Percentiles rank a stretch among this genome's conserved stretches.
phyloP scores from a whole-genome alignment of 1,140 invertebrate species.

The Leptinotarsa lineolata region DNA sequence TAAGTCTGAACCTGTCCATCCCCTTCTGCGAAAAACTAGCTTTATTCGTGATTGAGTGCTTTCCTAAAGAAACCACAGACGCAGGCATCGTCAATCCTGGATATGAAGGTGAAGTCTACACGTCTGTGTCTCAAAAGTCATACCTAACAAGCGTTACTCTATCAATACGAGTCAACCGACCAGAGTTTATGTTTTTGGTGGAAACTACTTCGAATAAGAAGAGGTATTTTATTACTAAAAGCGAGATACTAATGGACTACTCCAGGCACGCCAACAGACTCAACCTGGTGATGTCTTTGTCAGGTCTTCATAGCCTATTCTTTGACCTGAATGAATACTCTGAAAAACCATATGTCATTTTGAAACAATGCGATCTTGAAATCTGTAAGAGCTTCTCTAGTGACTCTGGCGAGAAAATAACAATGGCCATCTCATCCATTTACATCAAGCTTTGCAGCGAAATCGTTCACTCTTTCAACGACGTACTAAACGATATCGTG shows the following conservation, averaged over 20 bases:
- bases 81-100: constrained; percentile 71
- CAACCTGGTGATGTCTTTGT: constrained; percentile 67
- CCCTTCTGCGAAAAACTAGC: constrained; percentile 72
- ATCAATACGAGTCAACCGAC: constrained; percentile 73
- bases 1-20: constrained; percentile 73
- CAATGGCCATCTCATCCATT: constrained; percentile 66
- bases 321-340: constrained; percentile 58
- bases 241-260: constrained; percentile 76
- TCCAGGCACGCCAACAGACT: constrained; percentile 69
- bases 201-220: constrained; percentile 69
- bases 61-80: constrained; percentile 62
- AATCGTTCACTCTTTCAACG: constrained; percentile 68
- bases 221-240: constrained; percentile 73
- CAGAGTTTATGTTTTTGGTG: constrained; percentile 78
- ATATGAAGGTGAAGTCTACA: constrained; percentile 58
- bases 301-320: constrained; percentile 70
- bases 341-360: constrained; percentile 60
- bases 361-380: constrained; percentile 76
- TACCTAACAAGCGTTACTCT: constrained; percentile 64
- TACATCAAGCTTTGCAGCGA: constrained; percentile 75
- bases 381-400: constrained; percentile 67
- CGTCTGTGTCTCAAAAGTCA: constrained; percentile 47
- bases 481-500: constrained; percentile 63
- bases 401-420: constrained; percentile 68
- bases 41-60: constrained; percentile 69